These are phyloP conservation scores for Oncorhynchus kisutch DNA, from an alignment of 2,113 vertebrate genomes.

Conservation along the genomic window DNA sequence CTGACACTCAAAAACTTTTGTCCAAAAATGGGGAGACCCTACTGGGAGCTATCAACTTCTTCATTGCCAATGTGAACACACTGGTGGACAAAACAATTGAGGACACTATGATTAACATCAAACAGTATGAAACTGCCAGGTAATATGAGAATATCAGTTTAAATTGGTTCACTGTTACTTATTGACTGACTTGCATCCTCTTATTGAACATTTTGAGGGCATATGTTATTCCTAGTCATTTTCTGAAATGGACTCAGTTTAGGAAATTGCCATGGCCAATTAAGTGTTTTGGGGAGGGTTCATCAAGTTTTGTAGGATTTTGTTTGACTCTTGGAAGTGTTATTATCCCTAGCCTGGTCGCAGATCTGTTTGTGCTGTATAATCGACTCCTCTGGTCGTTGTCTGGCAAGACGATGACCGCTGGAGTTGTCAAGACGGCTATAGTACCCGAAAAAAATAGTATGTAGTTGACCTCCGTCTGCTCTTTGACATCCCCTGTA, in stretches of 20 bases:
- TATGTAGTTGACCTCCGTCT: neutral
- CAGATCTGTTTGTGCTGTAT: neutral
- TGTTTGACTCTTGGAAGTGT: too few relatives aligned
- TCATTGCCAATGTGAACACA: conserved; percentile 93
- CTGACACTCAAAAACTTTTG: conserved; percentile 95
- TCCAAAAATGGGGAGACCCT: conserved; percentile 97
- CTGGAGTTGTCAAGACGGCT: neutral
- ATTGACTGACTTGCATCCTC: too few relatives aligned
- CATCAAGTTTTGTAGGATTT: too few relatives aligned
- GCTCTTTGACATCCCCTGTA: conserved; percentile 41
- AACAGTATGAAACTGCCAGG: conserved; percentile 96
- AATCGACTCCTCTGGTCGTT: neutral
- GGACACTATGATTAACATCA: conserved; percentile 95
- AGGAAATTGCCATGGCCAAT: too few relatives aligned
- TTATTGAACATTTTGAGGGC: too few relatives aligned
- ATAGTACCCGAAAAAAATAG: too few relatives aligned
- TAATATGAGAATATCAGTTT: conserved; percentile 43
- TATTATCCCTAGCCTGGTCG: too few relatives aligned
- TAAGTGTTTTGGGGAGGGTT: too few relatives aligned
- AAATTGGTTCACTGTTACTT: neutral
- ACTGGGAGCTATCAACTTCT: conserved; percentile 94
- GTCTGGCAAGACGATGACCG: too few relatives aligned
- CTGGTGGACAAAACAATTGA: conserved; percentile 98
- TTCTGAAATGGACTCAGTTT: too few relatives aligned
- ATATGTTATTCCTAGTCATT: too few relatives aligned